Evolutionary conservation across 2,113 vertebrate species (phyloP).

Genomic region (Cyanoderma ruficeps): DNA sequence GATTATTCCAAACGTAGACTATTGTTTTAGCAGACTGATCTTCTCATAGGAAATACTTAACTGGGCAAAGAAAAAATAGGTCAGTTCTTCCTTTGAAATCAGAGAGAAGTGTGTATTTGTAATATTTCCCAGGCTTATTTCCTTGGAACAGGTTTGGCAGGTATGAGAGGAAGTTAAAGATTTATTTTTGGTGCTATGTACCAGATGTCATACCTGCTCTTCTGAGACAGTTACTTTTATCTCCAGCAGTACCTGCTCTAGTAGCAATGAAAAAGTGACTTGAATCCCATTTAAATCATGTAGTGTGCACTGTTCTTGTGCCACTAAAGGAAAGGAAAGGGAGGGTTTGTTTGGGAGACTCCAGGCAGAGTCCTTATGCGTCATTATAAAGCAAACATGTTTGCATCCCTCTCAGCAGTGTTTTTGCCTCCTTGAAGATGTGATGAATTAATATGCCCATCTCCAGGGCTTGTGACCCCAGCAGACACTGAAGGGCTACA

Average conservation of each 20-base stretch:
- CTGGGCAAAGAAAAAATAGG: constrained; percentile 54
- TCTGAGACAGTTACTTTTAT: constrained; percentile 70
- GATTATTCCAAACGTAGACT: constrained; percentile 16
- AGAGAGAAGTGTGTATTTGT: constrained; percentile 43
- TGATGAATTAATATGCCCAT: not conserved
- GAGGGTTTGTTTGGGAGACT: constrained; percentile 50
- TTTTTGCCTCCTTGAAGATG: not conserved
- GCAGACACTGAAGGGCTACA: not conserved
- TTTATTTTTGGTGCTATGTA: constrained; percentile 67
- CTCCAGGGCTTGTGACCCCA: not conserved
- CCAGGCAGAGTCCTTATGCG: constrained; percentile 8
- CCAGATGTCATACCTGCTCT: constrained; percentile 70
- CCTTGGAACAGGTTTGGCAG: constrained; percentile 62
- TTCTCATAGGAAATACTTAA: constrained; percentile 41
- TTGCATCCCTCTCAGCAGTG: constrained; percentile 1
- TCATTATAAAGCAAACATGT: constrained; percentile 20
- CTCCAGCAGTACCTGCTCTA: constrained; percentile 59
- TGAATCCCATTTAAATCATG: constrained; percentile 53
- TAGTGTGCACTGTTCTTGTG: constrained; percentile 42
- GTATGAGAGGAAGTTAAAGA: constrained; percentile 69
- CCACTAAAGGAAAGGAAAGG: constrained; percentile 10
- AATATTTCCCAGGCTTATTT: constrained; percentile 62
- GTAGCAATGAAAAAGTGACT: constrained; percentile 56
- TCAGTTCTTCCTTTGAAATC: constrained; percentile 68
- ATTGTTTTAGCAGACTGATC: constrained; percentile 37